These are phyloP conservation scores for Smittia aterrima DNA, from an alignment of 2,888 invertebrate genomes.

Conservation along the genomic window DNA sequence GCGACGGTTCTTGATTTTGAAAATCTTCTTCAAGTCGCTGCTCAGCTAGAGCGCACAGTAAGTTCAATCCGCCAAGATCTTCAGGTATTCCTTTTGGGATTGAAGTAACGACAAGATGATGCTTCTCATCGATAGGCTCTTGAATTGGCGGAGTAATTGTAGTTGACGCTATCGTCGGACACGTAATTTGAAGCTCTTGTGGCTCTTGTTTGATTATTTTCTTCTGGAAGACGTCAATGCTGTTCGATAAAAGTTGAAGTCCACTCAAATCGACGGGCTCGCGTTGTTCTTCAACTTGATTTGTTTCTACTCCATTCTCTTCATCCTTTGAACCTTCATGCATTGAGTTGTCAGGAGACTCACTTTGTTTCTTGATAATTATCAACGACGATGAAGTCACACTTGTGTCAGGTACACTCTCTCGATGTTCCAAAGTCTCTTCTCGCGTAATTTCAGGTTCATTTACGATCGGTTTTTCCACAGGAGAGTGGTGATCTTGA, in stretches of 20 bases:
- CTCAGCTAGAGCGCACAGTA: constrained; percentile 80
- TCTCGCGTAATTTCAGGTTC: constrained; percentile 37
- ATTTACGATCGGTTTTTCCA: constrained; percentile 21
- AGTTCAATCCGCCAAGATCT: constrained; percentile 64
- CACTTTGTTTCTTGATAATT: constrained; percentile 26
- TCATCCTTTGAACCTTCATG: background rate
- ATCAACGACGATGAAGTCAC: constrained; percentile 35
- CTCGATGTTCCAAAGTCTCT: constrained; percentile 33
- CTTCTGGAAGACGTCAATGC: constrained; percentile 69
- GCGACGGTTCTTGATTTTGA: constrained; percentile 51
- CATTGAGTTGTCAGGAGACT: constrained; percentile 34
- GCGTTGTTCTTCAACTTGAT: constrained; percentile 18
- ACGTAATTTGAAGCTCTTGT: constrained; percentile 46
- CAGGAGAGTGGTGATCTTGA: constrained; percentile 13
- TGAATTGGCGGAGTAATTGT: constrained; percentile 28
- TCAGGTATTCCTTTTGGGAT: constrained; percentile 45
- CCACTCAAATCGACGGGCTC: constrained; percentile 71
- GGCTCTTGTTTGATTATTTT: constrained; percentile 51
- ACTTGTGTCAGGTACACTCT: constrained; percentile 36
- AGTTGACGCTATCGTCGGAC: constrained; percentile 41
- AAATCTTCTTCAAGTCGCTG: constrained; percentile 75
- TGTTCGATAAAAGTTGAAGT: constrained; percentile 77
- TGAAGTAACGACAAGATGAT: background rate
- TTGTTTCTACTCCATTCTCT: background rate
- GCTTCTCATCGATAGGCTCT: background rate